These are phyloP conservation scores for Melanchra persicariae DNA, from an alignment of 2,888 invertebrate species.

Conservation along the genomic window DNA sequence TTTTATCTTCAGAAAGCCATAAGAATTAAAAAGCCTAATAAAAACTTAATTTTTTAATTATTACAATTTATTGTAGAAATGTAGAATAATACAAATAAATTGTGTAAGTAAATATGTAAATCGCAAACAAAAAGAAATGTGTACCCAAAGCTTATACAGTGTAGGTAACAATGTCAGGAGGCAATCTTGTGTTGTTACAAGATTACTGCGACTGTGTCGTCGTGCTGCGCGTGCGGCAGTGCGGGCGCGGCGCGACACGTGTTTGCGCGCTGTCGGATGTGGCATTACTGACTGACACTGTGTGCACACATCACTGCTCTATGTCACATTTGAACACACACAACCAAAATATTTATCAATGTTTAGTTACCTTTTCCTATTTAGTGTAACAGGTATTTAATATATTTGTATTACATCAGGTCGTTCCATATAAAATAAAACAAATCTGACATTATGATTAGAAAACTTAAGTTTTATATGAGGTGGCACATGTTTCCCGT, in stretches of 20 bases:
- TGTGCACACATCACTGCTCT: conserved; percentile 17
- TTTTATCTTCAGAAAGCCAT: conserved; percentile 19
- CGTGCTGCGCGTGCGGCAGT: no score
- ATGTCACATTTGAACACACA: conserved; percentile 20
- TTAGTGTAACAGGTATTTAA: conserved; percentile 7
- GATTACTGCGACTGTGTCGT: conserved; percentile 9
- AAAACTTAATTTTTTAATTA: conserved; percentile 6
- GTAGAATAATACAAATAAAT: conserved; percentile 10
- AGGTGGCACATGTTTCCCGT: neutral
- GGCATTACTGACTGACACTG: conserved; percentile 6
- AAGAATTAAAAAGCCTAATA: neutral
- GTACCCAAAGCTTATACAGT: conserved; percentile 35
- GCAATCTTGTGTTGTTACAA: conserved; percentile 34
- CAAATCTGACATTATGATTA: neutral
- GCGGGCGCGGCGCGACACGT: neutral
- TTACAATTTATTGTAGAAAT: neutral
- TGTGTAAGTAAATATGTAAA: conserved; percentile 35
- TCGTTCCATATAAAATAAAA: neutral
- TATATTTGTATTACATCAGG: conserved; percentile 3
- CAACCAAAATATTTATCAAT: conserved; percentile 34
- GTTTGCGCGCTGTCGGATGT: conserved; percentile 46
- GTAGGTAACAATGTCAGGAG: conserved; percentile 37
- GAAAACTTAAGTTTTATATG: neutral
- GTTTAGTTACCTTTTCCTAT: conserved; percentile 11
- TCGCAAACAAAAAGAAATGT: conserved; percentile 34